Evolutionary conservation across 2,113 vertebrate species (phyloP).

Genomic region (Chroicocephalus ridibundus): DNA sequence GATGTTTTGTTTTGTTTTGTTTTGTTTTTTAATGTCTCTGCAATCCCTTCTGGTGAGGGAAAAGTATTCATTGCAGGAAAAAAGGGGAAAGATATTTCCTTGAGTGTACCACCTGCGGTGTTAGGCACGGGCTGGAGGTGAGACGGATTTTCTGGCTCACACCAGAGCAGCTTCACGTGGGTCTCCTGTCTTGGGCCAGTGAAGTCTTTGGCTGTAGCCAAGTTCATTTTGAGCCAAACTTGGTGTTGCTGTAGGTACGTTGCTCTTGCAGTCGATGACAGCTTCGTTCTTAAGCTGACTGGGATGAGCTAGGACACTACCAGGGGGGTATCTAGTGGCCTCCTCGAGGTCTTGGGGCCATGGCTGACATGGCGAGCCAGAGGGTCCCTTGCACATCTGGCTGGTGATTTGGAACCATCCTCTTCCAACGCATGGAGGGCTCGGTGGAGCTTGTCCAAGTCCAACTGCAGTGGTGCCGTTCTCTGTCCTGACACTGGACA

Average conservation of each 20-base stretch:
- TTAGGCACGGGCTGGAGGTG: background rate
- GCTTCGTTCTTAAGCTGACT: background rate
- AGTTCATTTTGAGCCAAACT: fast-evolving
- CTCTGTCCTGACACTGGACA: background rate
- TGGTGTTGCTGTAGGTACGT: background rate
- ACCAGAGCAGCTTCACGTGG: background rate
- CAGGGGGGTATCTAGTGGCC: background rate
- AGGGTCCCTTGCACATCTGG: background rate
- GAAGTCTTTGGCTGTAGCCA: background rate
- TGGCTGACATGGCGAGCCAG: background rate
- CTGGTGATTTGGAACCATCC: background rate
- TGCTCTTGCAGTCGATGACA: background rate
- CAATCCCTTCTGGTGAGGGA: background rate
- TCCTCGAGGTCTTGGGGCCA: background rate
- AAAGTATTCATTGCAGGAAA: background rate
- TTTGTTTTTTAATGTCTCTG: background rate
- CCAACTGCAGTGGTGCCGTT: background rate
- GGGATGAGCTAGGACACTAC: background rate
- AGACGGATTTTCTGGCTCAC: background rate
- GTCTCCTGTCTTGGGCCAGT: background rate
- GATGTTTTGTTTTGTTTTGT: no score
- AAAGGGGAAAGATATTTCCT: background rate
- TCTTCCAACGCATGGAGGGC: fast-evolving
- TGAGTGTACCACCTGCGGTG: background rate
- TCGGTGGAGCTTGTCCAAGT: background rate